phyloP scores from a whole-genome alignment of 2,888 invertebrate genomes.

The Pollenia labialis region DNA sequence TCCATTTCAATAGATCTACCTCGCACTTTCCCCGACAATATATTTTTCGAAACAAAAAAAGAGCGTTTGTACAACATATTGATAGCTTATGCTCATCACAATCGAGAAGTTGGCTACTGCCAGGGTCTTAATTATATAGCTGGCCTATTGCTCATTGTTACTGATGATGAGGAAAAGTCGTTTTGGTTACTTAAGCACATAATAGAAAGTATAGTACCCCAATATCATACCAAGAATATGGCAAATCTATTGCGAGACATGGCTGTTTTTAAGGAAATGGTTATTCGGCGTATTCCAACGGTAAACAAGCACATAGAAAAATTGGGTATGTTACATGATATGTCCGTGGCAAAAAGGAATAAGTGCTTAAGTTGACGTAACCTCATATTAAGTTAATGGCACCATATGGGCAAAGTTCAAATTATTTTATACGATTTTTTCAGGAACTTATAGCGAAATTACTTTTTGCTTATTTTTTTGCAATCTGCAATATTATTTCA shows the following conservation, averaged over 20 bases:
- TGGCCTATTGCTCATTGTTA: constrained; percentile 92
- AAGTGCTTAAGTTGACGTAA: no score
- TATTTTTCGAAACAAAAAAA: constrained; percentile 91
- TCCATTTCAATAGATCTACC: constrained; percentile 95
- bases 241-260: constrained; percentile 94
- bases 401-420: no score
- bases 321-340: constrained; percentile 85
- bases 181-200: constrained; percentile 97
- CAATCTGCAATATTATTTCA: no score
- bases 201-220: constrained; percentile 93
- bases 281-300: constrained; percentile 92
- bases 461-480: no score
- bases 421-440: no score
- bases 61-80: constrained; percentile 93
- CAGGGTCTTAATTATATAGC: constrained; percentile 98
- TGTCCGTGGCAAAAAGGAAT: not conserved
- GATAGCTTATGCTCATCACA: constrained; percentile 94
- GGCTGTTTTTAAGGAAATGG: constrained; percentile 93
- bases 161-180: constrained; percentile 94
- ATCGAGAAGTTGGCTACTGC: constrained; percentile 95
- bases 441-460: no score
- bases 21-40: constrained; percentile 97
- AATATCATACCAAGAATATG: constrained; percentile 96
- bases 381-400: no score
- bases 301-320: constrained; percentile 92